Percentiles rank a stretch among this genome's conserved stretches.
Conservation (phyloP, 2,888 invertebrate genomes). For the Carcina quercana region DNA sequence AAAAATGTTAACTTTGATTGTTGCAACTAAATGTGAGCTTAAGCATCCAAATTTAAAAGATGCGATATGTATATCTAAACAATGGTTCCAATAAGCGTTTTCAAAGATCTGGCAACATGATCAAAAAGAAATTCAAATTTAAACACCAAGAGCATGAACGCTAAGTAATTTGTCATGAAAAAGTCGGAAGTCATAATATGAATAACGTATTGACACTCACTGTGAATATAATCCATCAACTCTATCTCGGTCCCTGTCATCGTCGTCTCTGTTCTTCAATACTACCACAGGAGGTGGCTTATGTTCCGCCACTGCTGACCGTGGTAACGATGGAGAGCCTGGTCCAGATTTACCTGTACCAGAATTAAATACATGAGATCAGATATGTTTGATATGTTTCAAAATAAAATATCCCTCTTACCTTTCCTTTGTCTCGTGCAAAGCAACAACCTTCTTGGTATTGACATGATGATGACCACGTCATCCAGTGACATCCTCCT, state of each 20-base stretch:
- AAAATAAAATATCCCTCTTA: too few species aligned
- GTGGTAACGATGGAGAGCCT: conserved; percentile 74
- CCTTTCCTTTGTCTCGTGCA: conserved; percentile 92
- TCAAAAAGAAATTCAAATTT: too few species aligned
- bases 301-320: conserved; percentile 79
- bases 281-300: conserved; percentile 95
- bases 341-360: conserved; percentile 65
- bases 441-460: conserved; percentile 94
- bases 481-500: conserved; percentile 98
- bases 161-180: too few species aligned
- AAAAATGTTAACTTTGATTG: too few species aligned
- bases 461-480: conserved; percentile 99
- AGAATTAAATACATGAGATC: not conserved
- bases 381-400: not conserved
- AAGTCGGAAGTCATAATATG: not conserved
- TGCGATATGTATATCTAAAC: too few species aligned
- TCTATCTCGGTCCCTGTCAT: conserved; percentile 82
- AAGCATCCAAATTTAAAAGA: too few species aligned
- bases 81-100: too few species aligned
- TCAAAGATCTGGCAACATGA: too few species aligned
- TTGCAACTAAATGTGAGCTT: too few species aligned
- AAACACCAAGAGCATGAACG: too few species aligned
- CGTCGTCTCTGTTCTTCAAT: conserved; percentile 89
- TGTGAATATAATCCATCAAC: conserved; percentile 65
- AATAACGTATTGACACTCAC: conserved; percentile 29